These are phyloP conservation scores for Apistogramma diplotaenia DNA, from an alignment of 2,113 vertebrate species.

Conservation along the genomic window DNA sequence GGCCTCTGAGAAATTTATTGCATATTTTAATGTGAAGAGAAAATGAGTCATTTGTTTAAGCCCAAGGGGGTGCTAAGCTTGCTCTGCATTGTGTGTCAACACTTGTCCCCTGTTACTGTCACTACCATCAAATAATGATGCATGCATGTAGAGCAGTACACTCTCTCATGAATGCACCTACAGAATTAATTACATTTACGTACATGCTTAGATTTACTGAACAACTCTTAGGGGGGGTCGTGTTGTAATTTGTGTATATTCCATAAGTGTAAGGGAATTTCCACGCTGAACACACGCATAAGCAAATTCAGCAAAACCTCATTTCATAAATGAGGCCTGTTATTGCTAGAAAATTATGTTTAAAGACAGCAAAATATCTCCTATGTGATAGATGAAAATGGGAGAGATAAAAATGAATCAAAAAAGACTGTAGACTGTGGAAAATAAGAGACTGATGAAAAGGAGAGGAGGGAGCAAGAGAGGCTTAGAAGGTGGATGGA, in stretches of 20 bases:
- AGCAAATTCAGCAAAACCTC: constrained; percentile 15
- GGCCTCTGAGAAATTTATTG: constrained; percentile 28
- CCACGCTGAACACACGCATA: constrained; percentile 15
- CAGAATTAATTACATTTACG: neutral
- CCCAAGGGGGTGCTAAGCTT: constrained; percentile 59
- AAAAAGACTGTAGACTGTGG: constrained; percentile 54
- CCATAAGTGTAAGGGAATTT: constrained; percentile 11
- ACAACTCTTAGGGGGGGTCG: constrained; percentile 3
- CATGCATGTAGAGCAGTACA: constrained; percentile 35
- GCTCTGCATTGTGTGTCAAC: constrained; percentile 54
- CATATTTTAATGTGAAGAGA: constrained; percentile 49
- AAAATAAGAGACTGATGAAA: constrained; percentile 73
- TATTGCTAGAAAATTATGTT: constrained; percentile 51
- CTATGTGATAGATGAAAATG: constrained; percentile 57
- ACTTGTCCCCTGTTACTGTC: constrained; percentile 58
- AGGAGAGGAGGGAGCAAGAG: constrained; percentile 47
- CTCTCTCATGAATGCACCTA: neutral
- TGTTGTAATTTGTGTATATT: neutral
- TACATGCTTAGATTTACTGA: neutral
- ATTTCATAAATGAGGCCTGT: constrained; percentile 52
- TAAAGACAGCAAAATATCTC: constrained; percentile 28
- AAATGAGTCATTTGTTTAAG: constrained; percentile 64
- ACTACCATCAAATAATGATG: constrained; percentile 49
- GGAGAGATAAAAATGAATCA: constrained; percentile 69
- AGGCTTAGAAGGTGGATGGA: constrained; percentile 71